Percentiles rank a stretch among this genome's conserved stretches.
Evolutionary conservation across 1,140 invertebrate species (phyloP).

Genomic region (Drosophila obscura): DNA sequence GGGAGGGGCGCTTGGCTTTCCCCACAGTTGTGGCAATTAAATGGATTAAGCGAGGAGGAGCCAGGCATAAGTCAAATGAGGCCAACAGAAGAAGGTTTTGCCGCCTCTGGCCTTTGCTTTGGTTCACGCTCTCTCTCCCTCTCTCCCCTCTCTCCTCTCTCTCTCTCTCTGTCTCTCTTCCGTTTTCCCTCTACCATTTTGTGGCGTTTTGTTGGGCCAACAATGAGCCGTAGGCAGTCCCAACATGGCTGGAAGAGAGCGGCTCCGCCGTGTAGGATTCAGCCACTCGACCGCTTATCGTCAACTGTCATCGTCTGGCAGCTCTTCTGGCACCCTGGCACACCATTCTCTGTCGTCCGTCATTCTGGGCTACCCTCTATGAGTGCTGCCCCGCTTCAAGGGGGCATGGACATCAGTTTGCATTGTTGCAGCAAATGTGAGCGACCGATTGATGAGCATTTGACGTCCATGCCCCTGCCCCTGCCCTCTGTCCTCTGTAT

Average conservation of each 20-base stretch:
- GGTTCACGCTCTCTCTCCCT: background rate
- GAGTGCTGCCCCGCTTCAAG: conserved; percentile 42
- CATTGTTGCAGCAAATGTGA: conserved; percentile 50
- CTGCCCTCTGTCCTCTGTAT: background rate
- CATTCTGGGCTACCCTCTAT: background rate
- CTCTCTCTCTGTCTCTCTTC: background rate
- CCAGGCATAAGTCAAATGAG: conserved; percentile 53
- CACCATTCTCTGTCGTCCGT: background rate
- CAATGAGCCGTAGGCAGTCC: conserved; percentile 55
- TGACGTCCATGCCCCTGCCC: conserved; percentile 26
- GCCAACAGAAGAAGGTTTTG: conserved; percentile 49
- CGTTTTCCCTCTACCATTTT: background rate
- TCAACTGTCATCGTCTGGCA: conserved; percentile 68
- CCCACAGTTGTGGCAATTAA: conserved; percentile 46
- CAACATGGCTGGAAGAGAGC: background rate
- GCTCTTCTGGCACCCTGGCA: conserved; percentile 21
- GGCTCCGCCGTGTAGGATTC: conserved; percentile 24
- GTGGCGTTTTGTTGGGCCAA: conserved; percentile 58
- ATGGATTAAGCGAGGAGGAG: conserved; percentile 56
- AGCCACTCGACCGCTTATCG: conserved; percentile 65
- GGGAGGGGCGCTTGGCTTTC: too few relatives aligned
- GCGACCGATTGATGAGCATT: conserved; percentile 70
- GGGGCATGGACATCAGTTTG: conserved; percentile 63
- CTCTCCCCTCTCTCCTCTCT: background rate
- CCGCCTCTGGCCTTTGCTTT: background rate